Conservation (phyloP, 2,888 invertebrate species). For the Itoplectis maculator region DNA sequence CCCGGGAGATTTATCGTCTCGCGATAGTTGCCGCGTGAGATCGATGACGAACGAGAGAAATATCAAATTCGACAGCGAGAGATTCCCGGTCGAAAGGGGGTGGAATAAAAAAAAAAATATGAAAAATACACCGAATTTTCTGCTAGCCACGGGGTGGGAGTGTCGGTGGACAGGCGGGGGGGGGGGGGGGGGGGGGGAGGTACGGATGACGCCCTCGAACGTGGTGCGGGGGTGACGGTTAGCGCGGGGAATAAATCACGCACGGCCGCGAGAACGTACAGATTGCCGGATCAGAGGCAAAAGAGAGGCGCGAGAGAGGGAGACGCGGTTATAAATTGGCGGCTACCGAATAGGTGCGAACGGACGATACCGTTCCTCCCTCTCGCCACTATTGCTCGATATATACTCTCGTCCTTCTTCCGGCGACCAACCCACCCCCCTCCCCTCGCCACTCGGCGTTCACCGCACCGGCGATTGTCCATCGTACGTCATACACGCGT, state of each 20-base stretch:
- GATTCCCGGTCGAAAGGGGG: neutral
- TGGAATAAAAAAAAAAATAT: conserved; percentile 8
- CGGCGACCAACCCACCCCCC: conserved; percentile 26
- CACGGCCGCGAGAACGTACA: conserved; percentile 58
- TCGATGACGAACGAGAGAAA: conserved; percentile 30
- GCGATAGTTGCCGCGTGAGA: conserved; percentile 28
- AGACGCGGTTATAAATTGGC: conserved; percentile 75
- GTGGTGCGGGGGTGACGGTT: neutral
- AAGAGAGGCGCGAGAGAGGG: conserved; percentile 16
- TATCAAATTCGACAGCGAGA: conserved; percentile 16
- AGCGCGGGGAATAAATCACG: conserved; percentile 58
- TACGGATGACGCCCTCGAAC: neutral
- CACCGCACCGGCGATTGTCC: conserved; percentile 27
- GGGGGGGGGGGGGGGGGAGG: neutral
- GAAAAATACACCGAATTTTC: conserved; percentile 24
- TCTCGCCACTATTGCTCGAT: no score
- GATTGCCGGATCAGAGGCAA: conserved; percentile 64
- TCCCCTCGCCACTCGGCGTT: neutral
- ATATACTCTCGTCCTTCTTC: no score
- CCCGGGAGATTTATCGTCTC: conserved; percentile 28
- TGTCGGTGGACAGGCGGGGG: no score
- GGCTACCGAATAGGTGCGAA: conserved; percentile 73
- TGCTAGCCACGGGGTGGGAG: no score
- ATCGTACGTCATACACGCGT: conserved; percentile 42
- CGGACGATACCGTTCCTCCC: conserved; percentile 57